Conservation (phyloP, 2,888 invertebrate species). For the Lasioglossum calceatum region DNA sequence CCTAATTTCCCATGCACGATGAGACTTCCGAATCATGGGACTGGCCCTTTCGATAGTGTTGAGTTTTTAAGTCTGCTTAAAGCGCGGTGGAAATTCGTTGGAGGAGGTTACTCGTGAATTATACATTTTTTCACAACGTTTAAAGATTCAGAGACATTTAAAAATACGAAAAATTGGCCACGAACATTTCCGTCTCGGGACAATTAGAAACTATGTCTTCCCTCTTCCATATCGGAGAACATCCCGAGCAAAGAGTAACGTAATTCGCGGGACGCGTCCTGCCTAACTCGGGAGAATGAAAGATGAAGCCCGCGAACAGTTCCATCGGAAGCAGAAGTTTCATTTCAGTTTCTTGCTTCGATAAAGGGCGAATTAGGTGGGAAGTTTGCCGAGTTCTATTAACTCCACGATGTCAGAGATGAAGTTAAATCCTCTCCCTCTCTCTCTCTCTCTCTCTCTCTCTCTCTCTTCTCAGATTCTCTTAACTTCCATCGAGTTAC, state of each 20-base stretch:
- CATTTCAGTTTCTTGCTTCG: constrained; percentile 8
- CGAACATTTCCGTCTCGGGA: background rate
- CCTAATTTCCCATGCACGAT: background rate
- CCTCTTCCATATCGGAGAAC: background rate
- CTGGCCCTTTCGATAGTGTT: background rate
- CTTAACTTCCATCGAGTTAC: background rate
- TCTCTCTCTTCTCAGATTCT: background rate
- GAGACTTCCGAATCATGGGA: background rate
- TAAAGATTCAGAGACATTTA: no score
- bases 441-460: background rate
- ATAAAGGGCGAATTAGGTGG: background rate
- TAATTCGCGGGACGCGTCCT: background rate
- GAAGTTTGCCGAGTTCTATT: background rate
- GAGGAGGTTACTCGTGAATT: no score
- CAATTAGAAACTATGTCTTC: background rate
- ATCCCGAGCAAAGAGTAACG: background rate
- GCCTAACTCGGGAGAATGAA: background rate
- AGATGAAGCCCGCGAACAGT: background rate
- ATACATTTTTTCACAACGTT: no score
- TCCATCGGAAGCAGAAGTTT: constrained; percentile 14
- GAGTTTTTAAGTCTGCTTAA: no score
- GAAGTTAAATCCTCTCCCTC: background rate
- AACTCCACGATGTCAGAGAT: background rate
- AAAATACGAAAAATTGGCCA: no score
- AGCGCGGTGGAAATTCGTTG: no score